Base-by-base conservation (phyloP, 2,797 vertebrate genomes). In the Monodelphis domestica region DNA sequence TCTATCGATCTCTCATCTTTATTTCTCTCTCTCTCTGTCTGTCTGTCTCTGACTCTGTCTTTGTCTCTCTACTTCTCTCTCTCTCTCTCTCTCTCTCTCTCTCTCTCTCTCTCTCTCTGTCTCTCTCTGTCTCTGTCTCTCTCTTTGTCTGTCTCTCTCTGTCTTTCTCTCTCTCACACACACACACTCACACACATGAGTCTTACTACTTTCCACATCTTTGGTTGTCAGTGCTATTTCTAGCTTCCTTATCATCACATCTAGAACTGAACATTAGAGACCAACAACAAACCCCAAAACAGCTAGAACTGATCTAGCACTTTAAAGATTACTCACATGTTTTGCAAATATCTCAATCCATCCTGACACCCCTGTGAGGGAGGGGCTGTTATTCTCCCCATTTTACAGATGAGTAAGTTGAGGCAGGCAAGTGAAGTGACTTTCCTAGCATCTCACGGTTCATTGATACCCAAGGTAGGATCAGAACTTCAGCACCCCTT, bases 401-500 rank as follows among this genome's bases (percentile, higher is more conserved):
- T 50, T 84, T 26, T 9, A 50, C 0, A 11, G 9, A 26, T 84
- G 70, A 84, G 38, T 21, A 84, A 84, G 28, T 3, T 7, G 59
- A 26, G 38, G 38, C 38, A 84, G 38, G 33, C 9, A 45, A 21
- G 1, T 11, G 4, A 50, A 84, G 38, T 7, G 70, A 84, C 28
- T 50, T 78, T 45, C 70, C 38, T 21, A 84, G 38, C 38, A 84
- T 84, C 38, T 1, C 70, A 45, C 70, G 5, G 70, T 9, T 45
- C 26, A 38, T 84, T 84, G 10, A 21, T 84, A 3, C 26, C 38
- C 12, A 38, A 50, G 38, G 21, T 50, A 78, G 70, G 38, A 21
- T 70, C 26, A 21, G 17, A 45, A 6, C 94, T 95, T 96, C 54
- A 91, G 54, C 38, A 17, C 30, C 45, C 15, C 38, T 92, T 87